Base-by-base conservation (phyloP, 2,113 vertebrate species). In the Bubo bubo region DNA sequence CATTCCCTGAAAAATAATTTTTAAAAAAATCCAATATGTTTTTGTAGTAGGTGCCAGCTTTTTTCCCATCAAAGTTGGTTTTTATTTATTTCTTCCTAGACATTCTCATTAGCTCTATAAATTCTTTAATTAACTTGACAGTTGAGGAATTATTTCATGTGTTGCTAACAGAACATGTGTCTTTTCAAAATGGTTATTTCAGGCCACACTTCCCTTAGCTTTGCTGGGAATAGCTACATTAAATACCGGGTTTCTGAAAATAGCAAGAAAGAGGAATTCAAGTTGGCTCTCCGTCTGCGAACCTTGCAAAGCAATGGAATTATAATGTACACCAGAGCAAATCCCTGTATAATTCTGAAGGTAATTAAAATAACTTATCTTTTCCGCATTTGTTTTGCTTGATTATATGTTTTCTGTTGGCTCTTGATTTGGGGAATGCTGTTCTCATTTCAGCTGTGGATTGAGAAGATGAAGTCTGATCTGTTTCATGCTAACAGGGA, bases 181-280 rank as follows among this genome's bases (percentile, higher is more conserved):
- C 76, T 97, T 93, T 63, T 97, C 93, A n/a, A 92, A 93, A 97
- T 86, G 95, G 22, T 97, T 94, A 94, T 97, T 98, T 84, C 98
- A 99, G 99, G 99, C 75, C 99, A 99, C 91, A 98, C 99, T 39
- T 99, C 99, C 70, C 98, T 99, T 95, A 99, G 99, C 93, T 99
- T 99, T 98, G 99, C 99, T 87, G 99, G 99, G 53, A 99, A 99
- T 98, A 99, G 99, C 97, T 99, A 99, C 97, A 99, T 99, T 91
- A 99, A 99, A 97, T 99, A 99, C 97, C 98, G 98, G 20, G 98
- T 99, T 92, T 99, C 99, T 45, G 99, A 99, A 88, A 97, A 98
- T 35, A 98, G 98, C 96, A 98, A 98, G 97, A 98, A 98, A 17
- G 98, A 98, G 72, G 99, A 99, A 97, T 98, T 99, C 97, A 99